phyloP scores from a whole-genome alignment of 2,888 invertebrate genomes.

The Sturmia bella region DNA sequence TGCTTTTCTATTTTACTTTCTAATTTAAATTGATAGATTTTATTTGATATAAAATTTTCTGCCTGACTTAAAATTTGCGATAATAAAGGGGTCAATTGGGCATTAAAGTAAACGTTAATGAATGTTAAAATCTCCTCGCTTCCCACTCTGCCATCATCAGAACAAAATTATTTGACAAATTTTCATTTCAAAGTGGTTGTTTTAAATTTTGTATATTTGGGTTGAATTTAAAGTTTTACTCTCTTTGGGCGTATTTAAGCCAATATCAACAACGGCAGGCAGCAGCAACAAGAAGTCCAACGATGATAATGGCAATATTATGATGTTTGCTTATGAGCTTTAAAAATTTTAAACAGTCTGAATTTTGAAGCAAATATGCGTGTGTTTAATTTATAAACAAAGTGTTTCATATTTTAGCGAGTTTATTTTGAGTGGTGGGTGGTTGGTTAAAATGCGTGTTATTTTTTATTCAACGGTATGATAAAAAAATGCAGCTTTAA shows the following conservation, averaged over 20 bases:
- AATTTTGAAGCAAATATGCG: constrained; percentile 45
- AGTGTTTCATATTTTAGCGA: background rate
- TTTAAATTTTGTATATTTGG: constrained; percentile 1
- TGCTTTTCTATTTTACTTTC: background rate
- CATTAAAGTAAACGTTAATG: background rate
- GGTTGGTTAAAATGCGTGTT: background rate
- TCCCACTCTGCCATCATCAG: background rate
- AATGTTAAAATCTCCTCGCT: background rate
- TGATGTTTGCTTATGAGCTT: constrained; percentile 8
- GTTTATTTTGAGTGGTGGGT: background rate
- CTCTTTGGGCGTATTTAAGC: constrained; percentile 16
- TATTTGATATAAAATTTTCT: background rate
- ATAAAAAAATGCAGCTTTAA: background rate
- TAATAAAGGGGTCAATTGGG: constrained; percentile 13
- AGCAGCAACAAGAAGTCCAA: background rate
- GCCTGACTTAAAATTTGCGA: background rate
- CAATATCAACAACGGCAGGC: too few relatives aligned
- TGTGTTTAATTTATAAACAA: constrained; percentile 44
- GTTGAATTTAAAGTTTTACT: constrained; percentile 34
- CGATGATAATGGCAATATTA: constrained; percentile 24
- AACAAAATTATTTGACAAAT: background rate
- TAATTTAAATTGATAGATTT: background rate
- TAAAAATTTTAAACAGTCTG: constrained; percentile 32
- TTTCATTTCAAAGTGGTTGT: background rate
- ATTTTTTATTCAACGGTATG: background rate